Evolutionary conservation across 1,140 invertebrate species (phyloP), one percentile per base, ranked within the genome.

Genomic region (Carposina sasakii): DNA sequence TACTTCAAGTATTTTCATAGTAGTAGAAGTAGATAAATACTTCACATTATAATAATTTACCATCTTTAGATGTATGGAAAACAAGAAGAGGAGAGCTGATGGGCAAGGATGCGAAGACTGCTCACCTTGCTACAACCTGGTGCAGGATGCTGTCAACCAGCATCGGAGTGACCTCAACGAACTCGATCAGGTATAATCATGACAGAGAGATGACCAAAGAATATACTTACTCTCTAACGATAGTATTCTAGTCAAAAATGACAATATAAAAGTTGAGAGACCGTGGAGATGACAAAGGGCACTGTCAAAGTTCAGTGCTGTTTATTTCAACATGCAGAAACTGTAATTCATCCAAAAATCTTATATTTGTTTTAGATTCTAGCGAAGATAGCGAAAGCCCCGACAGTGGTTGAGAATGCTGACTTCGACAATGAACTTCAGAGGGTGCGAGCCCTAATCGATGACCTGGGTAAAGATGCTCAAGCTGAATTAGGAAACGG

Each of bases 111-210:
- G 96, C 67, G 82, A 94, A 43, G 93, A 97, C 67, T 98, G 97
- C 81, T 95, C 96, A 0, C 88, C 92, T 13, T 99, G 97, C 72
- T 99, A 99, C 70, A 96, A 95, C 76, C 85, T 99, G 0, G 95
- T 98, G 0, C 93, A 96, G 74, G 92, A 96, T 52, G 92, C 93
- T 0, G 94, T 95, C 0, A 91, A 93, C 69, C 66, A 85, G n/a
- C 96, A 98, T 66, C 87, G 95, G 43, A 77, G 71, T 36, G 94
- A 94, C 66, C 79, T 98, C 3, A 76, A 85, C 1, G 90, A 95
- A 51, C 84, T 98, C 10, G 89, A 91, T 50, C 86, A 90, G 21
- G 85, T 93, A 24, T n/a, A n/a, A n/a, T n/a, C n/a, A n/a, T n/a
- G n/a, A n/a, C n/a, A n/a, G n/a, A n/a, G n/a, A n/a, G n/a, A n/a